These are phyloP conservation scores for Scolopax bukidnonensis DNA, from an alignment of 2,797 vertebrate genomes.

Conservation along the genomic window DNA sequence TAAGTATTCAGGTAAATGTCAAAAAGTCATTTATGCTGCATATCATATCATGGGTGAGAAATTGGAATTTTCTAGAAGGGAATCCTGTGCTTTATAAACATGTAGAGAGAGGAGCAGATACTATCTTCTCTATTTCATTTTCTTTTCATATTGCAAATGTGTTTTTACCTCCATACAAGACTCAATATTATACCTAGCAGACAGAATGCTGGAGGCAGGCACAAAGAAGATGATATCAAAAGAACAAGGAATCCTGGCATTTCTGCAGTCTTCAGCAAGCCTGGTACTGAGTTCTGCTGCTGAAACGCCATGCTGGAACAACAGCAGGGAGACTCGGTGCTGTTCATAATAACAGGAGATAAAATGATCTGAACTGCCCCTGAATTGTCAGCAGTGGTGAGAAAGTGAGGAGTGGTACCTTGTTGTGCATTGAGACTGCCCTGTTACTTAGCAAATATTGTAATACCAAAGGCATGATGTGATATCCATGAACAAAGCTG, in stretches of 20 bases:
- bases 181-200: background rate
- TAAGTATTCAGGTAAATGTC: background rate
- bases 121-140: background rate
- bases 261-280: background rate
- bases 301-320: background rate
- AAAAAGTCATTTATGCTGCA: accelerated
- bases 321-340: background rate
- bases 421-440: background rate
- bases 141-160: background rate
- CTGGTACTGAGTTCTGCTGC: background rate
- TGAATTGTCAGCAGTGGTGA: background rate
- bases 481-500: background rate
- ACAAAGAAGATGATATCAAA: background rate
- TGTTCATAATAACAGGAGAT: background rate
- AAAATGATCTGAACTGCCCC: background rate
- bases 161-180: background rate
- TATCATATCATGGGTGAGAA: background rate
- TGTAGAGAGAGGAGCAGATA: background rate
- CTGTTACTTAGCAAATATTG: background rate
- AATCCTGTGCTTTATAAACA: background rate
- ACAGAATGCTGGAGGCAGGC: background rate
- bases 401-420: background rate
- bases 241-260: background rate
- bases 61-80: background rate
- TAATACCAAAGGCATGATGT: background rate